phyloP scores from a whole-genome alignment of 2,113 vertebrate genomes.

The Sphyrna mokarran region DNA sequence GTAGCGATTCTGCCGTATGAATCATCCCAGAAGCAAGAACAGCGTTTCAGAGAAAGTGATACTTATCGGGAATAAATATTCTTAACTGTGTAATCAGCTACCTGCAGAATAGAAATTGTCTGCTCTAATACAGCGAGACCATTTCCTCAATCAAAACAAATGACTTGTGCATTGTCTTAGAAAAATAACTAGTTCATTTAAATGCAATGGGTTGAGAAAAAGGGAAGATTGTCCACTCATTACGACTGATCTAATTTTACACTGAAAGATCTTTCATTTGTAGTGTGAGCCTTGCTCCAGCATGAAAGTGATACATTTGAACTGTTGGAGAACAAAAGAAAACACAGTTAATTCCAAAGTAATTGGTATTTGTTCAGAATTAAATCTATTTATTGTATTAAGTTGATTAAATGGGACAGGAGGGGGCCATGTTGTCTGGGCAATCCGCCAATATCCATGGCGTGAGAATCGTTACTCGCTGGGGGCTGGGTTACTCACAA shows the following conservation, averaged over 20 bases:
- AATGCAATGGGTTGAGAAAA: slow-evolving; percentile 23
- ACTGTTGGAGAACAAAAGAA: neutral
- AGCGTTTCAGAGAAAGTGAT: neutral
- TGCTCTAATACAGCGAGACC: neutral
- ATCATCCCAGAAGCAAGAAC: neutral
- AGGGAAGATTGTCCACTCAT: slow-evolving; percentile 16
- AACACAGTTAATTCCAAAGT: slow-evolving; percentile 26
- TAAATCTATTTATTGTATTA: slow-evolving; percentile 25
- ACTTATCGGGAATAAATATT: neutral
- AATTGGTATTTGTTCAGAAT: slow-evolving; percentile 29
- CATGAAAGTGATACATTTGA: neutral
- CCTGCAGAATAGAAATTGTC: slow-evolving; percentile 10
- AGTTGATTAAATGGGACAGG: slow-evolving; percentile 20
- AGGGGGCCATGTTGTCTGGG: no score
- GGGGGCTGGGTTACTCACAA: no score
- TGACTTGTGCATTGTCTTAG: neutral
- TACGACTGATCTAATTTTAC: slow-evolving; percentile 30
- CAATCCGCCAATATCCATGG: neutral
- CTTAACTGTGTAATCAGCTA: neutral
- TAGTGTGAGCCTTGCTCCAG: neutral
- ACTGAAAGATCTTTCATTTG: slow-evolving; percentile 22
- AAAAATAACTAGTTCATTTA: slow-evolving; percentile 29
- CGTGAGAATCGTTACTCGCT: neutral
- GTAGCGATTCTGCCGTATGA: neutral
- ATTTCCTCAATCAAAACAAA: slow-evolving; percentile 26